Evolutionary conservation across 2,113 vertebrate species (phyloP).

Genomic region (Microtus montanus): DNA sequence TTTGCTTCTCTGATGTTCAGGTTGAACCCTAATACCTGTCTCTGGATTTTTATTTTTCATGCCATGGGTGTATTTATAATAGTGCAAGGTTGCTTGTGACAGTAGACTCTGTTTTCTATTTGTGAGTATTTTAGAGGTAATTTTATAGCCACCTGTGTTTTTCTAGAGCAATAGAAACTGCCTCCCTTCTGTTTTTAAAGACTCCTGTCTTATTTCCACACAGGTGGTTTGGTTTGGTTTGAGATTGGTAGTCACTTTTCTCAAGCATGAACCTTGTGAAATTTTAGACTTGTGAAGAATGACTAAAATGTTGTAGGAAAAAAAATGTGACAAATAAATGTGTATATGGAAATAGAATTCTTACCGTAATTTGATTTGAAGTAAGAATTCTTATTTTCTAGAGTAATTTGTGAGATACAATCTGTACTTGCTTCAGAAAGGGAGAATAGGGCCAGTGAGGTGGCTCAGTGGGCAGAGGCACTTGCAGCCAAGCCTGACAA

Average conservation of each 20-base stretch:
- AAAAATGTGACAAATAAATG: background rate
- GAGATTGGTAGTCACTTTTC: background rate
- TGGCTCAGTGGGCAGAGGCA: background rate
- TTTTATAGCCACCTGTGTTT: background rate
- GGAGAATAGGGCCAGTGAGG: background rate
- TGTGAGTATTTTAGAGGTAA: background rate
- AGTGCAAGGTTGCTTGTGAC: background rate
- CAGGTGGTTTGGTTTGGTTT: background rate
- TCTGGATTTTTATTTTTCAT: too few species aligned
- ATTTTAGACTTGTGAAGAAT: constrained; percentile 22
- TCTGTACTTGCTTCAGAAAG: constrained; percentile 59
- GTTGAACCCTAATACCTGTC: too few species aligned
- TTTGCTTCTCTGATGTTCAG: too few species aligned
- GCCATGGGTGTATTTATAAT: background rate
- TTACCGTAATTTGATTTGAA: background rate
- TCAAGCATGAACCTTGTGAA: background rate
- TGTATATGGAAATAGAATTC: background rate
- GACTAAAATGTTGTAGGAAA: constrained; percentile 8
- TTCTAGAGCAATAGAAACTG: constrained; percentile 18
- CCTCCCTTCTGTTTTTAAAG: constrained; percentile 37
- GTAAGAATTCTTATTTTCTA: constrained; percentile 33
- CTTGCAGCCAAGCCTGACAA: background rate
- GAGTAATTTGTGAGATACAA: constrained; percentile 64
- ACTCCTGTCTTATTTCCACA: background rate
- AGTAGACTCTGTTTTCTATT: background rate